A percentile compares a stretch with the other conserved stretches of the same genome.
Evolutionary conservation across 2,888 invertebrate species (phyloP).

Genomic region (Pyrrhia umbra): DNA sequence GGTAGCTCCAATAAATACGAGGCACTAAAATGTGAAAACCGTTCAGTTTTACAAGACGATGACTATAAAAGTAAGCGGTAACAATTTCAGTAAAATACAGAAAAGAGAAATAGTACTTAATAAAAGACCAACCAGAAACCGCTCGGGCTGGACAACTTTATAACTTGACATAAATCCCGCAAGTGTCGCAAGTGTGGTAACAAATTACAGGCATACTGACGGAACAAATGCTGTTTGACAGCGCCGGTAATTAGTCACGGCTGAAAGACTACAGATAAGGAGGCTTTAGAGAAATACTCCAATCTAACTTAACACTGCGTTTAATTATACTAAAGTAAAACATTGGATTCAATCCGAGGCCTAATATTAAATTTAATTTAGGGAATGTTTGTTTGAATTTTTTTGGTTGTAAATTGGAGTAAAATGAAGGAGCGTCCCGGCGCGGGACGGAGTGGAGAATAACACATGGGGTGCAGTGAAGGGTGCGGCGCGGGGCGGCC

Average conservation of each 20-base stretch:
- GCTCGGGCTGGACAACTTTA: constrained; percentile 57
- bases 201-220: constrained; percentile 52
- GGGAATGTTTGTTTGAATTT: constrained; percentile 87
- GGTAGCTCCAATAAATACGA: constrained; percentile 46
- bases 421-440: constrained; percentile 90
- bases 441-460: constrained; percentile 86
- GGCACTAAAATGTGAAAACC: constrained; percentile 52
- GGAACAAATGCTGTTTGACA: constrained; percentile 58
- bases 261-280: constrained; percentile 57
- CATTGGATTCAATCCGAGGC: constrained; percentile 62
- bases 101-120: constrained; percentile 54
- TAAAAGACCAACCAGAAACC: constrained; percentile 49
- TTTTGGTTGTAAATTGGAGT: constrained; percentile 90
- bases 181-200: constrained; percentile 62
- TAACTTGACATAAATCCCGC: constrained; percentile 60
- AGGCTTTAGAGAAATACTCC: constrained; percentile 44
- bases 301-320: constrained; percentile 36
- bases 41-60: constrained; percentile 60
- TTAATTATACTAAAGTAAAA: constrained; percentile 32
- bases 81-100: constrained; percentile 57
- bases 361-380: constrained; percentile 79
- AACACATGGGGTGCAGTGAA: constrained; percentile 86
- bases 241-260: constrained; percentile 60
- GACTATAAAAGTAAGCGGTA: constrained; percentile 59
- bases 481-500: constrained; percentile 86